Evolutionary conservation across 2,797 vertebrate species (phyloP).

Genomic region (Pogonophryne albipinna): DNA sequence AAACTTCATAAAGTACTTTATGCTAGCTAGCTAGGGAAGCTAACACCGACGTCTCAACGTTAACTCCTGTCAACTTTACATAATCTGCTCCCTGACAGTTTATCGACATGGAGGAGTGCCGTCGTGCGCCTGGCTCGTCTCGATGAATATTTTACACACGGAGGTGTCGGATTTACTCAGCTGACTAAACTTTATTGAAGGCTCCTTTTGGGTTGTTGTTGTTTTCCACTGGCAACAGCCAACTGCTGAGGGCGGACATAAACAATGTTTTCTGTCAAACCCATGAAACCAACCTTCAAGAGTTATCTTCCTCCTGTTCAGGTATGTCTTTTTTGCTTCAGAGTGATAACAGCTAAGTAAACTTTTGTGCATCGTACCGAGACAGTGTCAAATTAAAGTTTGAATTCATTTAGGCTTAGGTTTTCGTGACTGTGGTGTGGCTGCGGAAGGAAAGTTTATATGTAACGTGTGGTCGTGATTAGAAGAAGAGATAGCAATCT

Average conservation of each 20-base stretch:
- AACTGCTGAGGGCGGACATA: constrained; percentile 54
- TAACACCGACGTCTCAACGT: constrained; percentile 63
- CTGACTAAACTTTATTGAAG: constrained; percentile 46
- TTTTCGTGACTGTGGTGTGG: neutral
- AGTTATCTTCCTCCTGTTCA: constrained; percentile 93
- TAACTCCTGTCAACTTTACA: constrained; percentile 75
- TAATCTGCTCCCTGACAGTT: constrained; percentile 32
- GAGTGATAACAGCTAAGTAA: neutral
- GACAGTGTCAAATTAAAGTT: neutral
- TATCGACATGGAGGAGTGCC: constrained; percentile 58
- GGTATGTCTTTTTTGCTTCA: constrained; percentile 76
- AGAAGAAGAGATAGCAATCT: neutral
- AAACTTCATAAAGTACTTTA: constrained; percentile 68
- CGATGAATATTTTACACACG: constrained; percentile 56
- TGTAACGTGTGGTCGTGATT: neutral
- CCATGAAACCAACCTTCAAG: constrained; percentile 91
- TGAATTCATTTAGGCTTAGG: neutral
- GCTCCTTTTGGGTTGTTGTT: constrained; percentile 22
- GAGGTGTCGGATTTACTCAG: constrained; percentile 34
- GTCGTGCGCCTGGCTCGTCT: constrained; percentile 24
- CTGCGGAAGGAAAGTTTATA: constrained; percentile 3
- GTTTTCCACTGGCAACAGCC: constrained; percentile 40
- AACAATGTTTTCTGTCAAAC: constrained; percentile 92
- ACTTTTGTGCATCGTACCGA: neutral
- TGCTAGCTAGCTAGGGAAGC: constrained; percentile 72